Evolutionary conservation across 2,797 vertebrate species (phyloP).

Genomic region (Leucoraja ocellata): DNA sequence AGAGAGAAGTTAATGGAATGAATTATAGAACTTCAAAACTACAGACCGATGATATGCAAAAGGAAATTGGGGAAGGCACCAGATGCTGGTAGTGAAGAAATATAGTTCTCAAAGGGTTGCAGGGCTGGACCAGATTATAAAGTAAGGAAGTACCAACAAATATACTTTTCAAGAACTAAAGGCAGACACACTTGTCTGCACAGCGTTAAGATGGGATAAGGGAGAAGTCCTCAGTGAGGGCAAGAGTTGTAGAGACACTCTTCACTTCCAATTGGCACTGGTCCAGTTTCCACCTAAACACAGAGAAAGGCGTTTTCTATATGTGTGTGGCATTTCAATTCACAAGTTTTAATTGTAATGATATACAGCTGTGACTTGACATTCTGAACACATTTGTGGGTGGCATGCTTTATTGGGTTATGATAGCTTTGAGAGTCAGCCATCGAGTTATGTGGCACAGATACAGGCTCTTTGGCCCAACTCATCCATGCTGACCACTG

Average conservation of each 20-base stretch:
- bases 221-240: background rate
- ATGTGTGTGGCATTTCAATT: background rate
- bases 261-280: background rate
- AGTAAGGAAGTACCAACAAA: background rate
- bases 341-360: constrained; percentile 8
- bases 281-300: background rate
- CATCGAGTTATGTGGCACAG: too few relatives aligned
- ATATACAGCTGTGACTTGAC: constrained; percentile 22
- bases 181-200: background rate
- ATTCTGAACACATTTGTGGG: constrained; percentile 26
- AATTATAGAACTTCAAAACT: background rate
- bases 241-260: background rate
- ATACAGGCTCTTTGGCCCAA: too few relatives aligned
- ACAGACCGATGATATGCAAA: background rate
- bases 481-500: too few relatives aligned
- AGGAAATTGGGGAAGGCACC: background rate
- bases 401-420: constrained; percentile 21
- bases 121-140: background rate
- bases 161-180: background rate
- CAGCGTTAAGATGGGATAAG: background rate
- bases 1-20: background rate
- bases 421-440: background rate
- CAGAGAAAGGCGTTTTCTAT: background rate
- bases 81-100: background rate
- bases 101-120: background rate